Evolutionary conservation across 2,888 invertebrate genomes (phyloP).

Genomic region (Hypomecis atomaria): DNA sequence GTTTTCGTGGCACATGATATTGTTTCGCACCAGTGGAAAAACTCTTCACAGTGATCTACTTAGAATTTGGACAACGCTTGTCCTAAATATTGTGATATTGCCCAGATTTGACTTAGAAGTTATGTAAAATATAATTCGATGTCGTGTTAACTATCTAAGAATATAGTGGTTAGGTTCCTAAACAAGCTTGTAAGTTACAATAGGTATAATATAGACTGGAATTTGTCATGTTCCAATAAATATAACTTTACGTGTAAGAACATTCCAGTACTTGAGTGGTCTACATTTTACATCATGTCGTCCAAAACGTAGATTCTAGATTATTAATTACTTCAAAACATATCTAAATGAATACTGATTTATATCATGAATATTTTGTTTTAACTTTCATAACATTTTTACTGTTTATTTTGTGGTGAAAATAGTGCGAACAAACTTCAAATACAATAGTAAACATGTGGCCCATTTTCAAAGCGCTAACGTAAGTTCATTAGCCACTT

Average conservation of each 20-base stretch:
- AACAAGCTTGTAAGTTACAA: slow-evolving; percentile 68
- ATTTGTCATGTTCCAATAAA: slow-evolving; percentile 55
- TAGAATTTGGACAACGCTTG: slow-evolving; percentile 56
- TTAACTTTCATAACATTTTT: too few relatives aligned
- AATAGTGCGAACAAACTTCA: too few relatives aligned
- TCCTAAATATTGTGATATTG: slow-evolving; percentile 81
- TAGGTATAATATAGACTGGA: slow-evolving; percentile 50
- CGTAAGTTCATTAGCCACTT: too few relatives aligned
- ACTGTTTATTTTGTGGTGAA: too few relatives aligned
- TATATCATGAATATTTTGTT: too few relatives aligned
- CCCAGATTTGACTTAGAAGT: slow-evolving; percentile 69
- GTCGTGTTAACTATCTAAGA: slow-evolving; percentile 71
- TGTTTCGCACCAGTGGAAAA: slow-evolving; percentile 38
- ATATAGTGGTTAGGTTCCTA: slow-evolving; percentile 57
- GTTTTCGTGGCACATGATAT: slow-evolving; percentile 11
- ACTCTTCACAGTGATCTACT: slow-evolving; percentile 38
- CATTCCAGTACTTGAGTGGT: slow-evolving; percentile 45
- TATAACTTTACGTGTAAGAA: slow-evolving; percentile 45
- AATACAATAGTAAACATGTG: too few relatives aligned
- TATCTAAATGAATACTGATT: too few relatives aligned
- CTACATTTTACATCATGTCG: slow-evolving; percentile 46
- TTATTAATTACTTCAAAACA: too few relatives aligned
- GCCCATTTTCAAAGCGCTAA: too few relatives aligned
- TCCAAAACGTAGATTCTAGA: neutral
- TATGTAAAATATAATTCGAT: slow-evolving; percentile 75